Conservation (phyloP, 2,797 vertebrate genomes). For the Characodon lateralis region DNA sequence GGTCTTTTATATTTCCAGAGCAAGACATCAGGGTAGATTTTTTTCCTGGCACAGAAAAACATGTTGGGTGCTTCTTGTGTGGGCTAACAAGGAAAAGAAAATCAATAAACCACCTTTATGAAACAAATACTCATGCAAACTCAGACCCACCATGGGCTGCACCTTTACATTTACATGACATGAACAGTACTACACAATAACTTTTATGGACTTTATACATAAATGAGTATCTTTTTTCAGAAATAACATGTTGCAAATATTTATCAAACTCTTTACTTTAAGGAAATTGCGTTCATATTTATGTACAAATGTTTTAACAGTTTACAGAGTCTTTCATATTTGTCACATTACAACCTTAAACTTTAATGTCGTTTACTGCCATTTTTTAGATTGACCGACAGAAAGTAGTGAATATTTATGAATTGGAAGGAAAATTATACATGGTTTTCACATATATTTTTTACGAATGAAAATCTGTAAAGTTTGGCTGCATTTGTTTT, state of each 20-base stretch:
- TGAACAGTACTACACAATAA: conserved; percentile 8
- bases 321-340: too few relatives aligned
- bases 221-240: not conserved
- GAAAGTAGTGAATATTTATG: not conserved
- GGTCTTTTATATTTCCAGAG: conserved; percentile 21
- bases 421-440: not conserved
- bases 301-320: conserved; percentile 7
- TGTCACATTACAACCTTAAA: not conserved
- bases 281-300: not conserved
- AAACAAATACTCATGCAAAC: conserved; percentile 29
- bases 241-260: not conserved
- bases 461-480: not conserved
- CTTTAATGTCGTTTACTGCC: not conserved
- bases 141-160: not conserved
- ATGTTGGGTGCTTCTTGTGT: conserved; percentile 32
- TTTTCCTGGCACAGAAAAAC: conserved; percentile 32
- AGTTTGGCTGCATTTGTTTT: not conserved
- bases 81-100: conserved; percentile 20
- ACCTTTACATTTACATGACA: conserved; percentile 19
- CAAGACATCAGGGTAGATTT: conserved; percentile 5
- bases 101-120: conserved; percentile 38
- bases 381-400: not conserved
- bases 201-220: not conserved
- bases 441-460: not conserved
- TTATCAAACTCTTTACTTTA: not conserved